phyloP scores from a whole-genome alignment of 2,888 invertebrate species.

The Heteropelma amictum region DNA sequence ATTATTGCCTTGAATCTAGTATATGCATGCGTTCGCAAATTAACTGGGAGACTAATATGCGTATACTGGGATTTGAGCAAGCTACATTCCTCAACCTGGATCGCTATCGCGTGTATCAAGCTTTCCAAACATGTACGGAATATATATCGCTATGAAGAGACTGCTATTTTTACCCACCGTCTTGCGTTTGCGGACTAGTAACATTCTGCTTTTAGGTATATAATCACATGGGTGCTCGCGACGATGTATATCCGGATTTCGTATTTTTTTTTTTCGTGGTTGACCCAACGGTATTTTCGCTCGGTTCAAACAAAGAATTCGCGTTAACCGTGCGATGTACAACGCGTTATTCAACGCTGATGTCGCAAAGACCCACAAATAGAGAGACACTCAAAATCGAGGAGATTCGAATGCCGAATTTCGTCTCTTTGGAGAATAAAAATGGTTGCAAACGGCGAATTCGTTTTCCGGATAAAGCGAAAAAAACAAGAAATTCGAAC shows the following conservation, averaged over 20 bases:
- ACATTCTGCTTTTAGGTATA: conserved; percentile 49
- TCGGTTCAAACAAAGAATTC: not conserved
- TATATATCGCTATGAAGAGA: conserved; percentile 31
- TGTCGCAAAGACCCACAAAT: not conserved
- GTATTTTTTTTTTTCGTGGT: conserved; percentile 31
- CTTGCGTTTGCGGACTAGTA: conserved; percentile 50
- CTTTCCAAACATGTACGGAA: conserved; percentile 29
- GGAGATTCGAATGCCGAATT: not conserved
- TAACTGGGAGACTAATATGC: conserved; percentile 12
- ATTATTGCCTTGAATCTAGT: conserved; percentile 14
- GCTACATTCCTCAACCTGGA: conserved; percentile 50
- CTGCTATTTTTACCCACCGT: conserved; percentile 47
- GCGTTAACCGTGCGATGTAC: not conserved
- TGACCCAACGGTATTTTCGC: conserved; percentile 49
- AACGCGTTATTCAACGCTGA: not conserved
- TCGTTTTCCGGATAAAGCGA: not conserved
- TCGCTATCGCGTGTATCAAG: conserved; percentile 47
- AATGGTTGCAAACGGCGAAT: not conserved
- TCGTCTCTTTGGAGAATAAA: not conserved
- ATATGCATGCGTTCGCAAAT: not conserved
- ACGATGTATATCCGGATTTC: conserved; percentile 35
- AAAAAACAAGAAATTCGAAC: not conserved
- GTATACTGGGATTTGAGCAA: conserved; percentile 25
- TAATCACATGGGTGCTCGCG: conserved; percentile 24
- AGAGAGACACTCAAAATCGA: not conserved